Conservation (phyloP, 2,113 vertebrate species). For the Neoarius graeffei region DNA sequence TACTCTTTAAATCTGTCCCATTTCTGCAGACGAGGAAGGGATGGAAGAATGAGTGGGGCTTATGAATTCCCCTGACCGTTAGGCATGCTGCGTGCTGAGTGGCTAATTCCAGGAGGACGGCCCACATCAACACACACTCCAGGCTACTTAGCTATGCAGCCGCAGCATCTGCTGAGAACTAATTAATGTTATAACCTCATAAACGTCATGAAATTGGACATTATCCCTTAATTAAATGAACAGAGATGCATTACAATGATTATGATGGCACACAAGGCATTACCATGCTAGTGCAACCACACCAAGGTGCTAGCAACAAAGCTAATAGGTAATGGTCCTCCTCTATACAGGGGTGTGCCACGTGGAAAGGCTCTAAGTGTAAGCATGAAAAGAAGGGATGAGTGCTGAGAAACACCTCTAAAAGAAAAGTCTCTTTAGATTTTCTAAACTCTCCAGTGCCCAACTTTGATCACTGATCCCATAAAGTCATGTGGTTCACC, state of each 20-base stretch:
- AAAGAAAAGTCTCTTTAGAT: background rate
- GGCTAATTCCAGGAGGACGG: slow-evolving; percentile 65
- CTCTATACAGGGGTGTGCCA: slow-evolving; percentile 54
- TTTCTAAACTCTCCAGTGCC: slow-evolving; percentile 2
- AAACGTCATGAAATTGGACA: slow-evolving; percentile 83
- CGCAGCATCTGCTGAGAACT: slow-evolving; percentile 79
- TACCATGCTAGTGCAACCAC: slow-evolving; percentile 53
- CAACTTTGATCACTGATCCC: slow-evolving; percentile 28
- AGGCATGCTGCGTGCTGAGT: slow-evolving; percentile 57
- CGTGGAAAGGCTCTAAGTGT: slow-evolving; percentile 11
- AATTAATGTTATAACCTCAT: slow-evolving; percentile 85
- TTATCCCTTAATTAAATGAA: slow-evolving; percentile 85
- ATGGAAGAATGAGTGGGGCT: slow-evolving; percentile 37
- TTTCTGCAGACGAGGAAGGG: slow-evolving; percentile 67
- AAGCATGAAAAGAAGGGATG: slow-evolving; percentile 37
- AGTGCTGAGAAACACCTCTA: background rate
- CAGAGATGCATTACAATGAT: slow-evolving; percentile 81
- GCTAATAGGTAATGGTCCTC: slow-evolving; percentile 66
- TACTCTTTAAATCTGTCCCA: slow-evolving; percentile 78
- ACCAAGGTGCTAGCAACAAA: slow-evolving; percentile 36
- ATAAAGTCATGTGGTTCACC: background rate
- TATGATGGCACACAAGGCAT: slow-evolving; percentile 67
- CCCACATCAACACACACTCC: slow-evolving; percentile 61
- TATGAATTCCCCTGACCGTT: slow-evolving; percentile 57
- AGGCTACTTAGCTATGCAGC: slow-evolving; percentile 75